Base-by-base conservation (phyloP, 2,888 invertebrate genomes). In the Drosophila helvetica region DNA sequence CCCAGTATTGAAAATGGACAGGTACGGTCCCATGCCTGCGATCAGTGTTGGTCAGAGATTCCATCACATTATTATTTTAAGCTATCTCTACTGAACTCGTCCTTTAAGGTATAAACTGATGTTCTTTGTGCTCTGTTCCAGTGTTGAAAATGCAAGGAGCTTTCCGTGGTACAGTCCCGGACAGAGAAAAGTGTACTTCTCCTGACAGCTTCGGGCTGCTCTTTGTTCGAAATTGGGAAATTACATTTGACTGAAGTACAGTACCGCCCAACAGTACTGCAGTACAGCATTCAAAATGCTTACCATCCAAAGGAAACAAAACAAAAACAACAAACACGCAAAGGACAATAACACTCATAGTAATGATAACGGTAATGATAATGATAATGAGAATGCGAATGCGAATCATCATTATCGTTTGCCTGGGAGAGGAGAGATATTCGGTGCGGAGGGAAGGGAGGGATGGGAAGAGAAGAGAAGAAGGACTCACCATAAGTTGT, bases 401-500 rank as follows among this genome's bases (percentile, higher is more conserved):
- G 22, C 25, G 17, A 46, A 33, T 19, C 45, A 59, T 22, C 59
- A 61, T 61, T 61, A 47, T 59, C 61, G 59, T 66, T 74, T 74
- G 38, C 38, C 7, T 38, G 38, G 7, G 15, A 7, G 38, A 27
- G 8, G 25, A 25, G 25, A 25, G 25, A 7, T 38, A 15, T 38
- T 15, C 7, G 15, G 38, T 2, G 38, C 38, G 43, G 15, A 43
- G 25, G 42, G n/a, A 27, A 47, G 27, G 15, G 8, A 19, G 5
- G 45, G 19, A 8, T 30, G 10, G 48, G 3, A 17, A 22, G 61
- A 22, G 42, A 19, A 15, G 58, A 33, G 22, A 6, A 10, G 30
- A 17, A 45, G 51, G 61, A 93, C 93, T 93, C 92, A 95, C 95
- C 93, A 90, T 95, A 96, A 68, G 96, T 96, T 85, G 95, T 95